Evolutionary conservation across 2,113 vertebrate genomes (phyloP), one percentile per base, ranked within the genome.

Genomic region (Dissostichus mawsoni): DNA sequence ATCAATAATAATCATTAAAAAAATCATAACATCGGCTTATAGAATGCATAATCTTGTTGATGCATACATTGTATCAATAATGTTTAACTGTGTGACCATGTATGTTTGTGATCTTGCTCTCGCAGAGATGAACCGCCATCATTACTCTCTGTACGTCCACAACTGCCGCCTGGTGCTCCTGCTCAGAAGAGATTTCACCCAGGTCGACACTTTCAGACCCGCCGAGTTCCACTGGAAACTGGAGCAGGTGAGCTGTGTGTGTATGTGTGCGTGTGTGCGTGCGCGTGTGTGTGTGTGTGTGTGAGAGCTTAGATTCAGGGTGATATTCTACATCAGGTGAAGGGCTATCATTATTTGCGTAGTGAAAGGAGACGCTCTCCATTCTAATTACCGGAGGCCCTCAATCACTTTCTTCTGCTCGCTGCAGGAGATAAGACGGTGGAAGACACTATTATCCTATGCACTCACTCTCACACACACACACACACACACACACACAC

Each of bases 201-300:
- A 96, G 81, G 96, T 96, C 0, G 97, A 99, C 93, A 97, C 97
- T 68, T 98, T 99, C 77, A 96, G 97, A 81, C 98, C 98, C 0
- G 97, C 98, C 0, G 98, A 99, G 91, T 99, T 99, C 92, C 98
- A 99, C 94, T 99, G 98, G 98, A 99, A 98, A 81, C 95, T 98
- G 57, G 97, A 99, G 88, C 98, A 99, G 98, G 98, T 99, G 93
- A 78, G 92, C 16, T n/a, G 56, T 44, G 20, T 48, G 65, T 65
- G 63, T 56, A 41, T 29, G 55, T 41, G 52, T 55, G 61, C 36
- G 66, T 52, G 81, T 63, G 61, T 51, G 69, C 18, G 50, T 20
- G 55, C 20, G 45, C 18, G 72, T 75, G 57, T 69, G 45, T 63
- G 70, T 79, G 55, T 55, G 52, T 85, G 76, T 75, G 57, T 76